A percentile compares a stretch with the other conserved stretches of the same genome.
Conservation (phyloP, 1,140 invertebrate species). For the Ceratoteleas bidentatus region DNA sequence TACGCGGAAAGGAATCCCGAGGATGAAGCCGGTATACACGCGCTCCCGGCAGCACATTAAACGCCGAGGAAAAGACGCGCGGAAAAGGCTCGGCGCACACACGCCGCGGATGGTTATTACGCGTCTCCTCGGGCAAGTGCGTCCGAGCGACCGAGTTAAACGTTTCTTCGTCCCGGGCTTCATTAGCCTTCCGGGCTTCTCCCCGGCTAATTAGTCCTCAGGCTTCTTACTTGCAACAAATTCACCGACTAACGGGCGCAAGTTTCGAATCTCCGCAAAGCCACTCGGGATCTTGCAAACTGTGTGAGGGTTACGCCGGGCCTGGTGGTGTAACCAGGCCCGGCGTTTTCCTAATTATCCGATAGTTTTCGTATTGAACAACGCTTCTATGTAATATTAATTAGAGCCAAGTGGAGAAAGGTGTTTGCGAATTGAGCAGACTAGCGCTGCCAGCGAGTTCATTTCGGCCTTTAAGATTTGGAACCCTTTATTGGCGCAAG, state of each 20-base stretch:
- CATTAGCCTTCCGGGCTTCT: slow-evolving; percentile 70
- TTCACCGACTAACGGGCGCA: slow-evolving; percentile 25
- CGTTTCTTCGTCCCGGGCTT: slow-evolving; percentile 69
- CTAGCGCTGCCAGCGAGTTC: too few relatives aligned
- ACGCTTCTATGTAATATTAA: not conserved
- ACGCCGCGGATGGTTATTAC: slow-evolving; percentile 23
- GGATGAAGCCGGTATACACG: slow-evolving; percentile 68
- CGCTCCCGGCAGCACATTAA: slow-evolving; percentile 36
- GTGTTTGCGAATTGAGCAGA: too few relatives aligned
- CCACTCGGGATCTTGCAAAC: slow-evolving; percentile 11
- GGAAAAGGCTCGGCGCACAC: slow-evolving; percentile 39
- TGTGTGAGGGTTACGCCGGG: not conserved
- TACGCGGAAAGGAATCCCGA: slow-evolving; percentile 77
- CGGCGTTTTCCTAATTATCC: slow-evolving; percentile 1
- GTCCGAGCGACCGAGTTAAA: slow-evolving; percentile 52
- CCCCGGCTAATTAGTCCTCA: slow-evolving; percentile 67
- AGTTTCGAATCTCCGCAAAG: slow-evolving; percentile 15
- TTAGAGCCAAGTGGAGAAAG: too few relatives aligned
- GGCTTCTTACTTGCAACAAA: slow-evolving; percentile 27
- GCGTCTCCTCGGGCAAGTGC: slow-evolving; percentile 12
- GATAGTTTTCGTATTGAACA: not conserved
- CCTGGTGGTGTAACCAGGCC: not conserved
- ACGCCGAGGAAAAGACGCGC: slow-evolving; percentile 23
- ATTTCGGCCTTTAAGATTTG: too few relatives aligned
- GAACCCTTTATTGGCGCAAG: too few relatives aligned